Conservation (phyloP, 2,113 vertebrate genomes). For the Pseudonaja textilis region DNA sequence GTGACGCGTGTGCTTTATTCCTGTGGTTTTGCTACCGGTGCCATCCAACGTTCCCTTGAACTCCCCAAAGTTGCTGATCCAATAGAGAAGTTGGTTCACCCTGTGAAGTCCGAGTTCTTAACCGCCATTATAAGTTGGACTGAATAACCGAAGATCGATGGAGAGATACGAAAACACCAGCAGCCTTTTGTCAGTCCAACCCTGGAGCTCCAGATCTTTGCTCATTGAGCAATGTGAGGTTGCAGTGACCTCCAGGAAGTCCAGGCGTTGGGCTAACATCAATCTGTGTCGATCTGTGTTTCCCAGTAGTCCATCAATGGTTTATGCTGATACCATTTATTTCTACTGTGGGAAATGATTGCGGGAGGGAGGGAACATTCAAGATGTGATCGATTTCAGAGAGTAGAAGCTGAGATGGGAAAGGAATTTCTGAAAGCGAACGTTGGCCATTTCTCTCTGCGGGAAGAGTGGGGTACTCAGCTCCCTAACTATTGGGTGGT, state of each 20-base stretch:
- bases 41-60: accelerated
- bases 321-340: accelerated
- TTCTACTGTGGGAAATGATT: background rate
- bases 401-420: background rate
- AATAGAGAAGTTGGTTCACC: background rate
- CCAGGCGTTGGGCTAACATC: accelerated
- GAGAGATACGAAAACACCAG: background rate
- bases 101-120: background rate
- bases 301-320: background rate
- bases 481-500: background rate
- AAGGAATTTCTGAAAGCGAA: accelerated
- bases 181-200: background rate
- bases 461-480: background rate
- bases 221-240: background rate
- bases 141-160: background rate
- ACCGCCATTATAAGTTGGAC: background rate
- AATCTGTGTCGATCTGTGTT: background rate
- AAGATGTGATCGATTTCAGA: background rate
- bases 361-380: background rate
- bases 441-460: background rate
- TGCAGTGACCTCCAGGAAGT: background rate
- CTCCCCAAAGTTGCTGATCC: accelerated
- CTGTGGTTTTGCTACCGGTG: background rate
- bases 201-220: background rate
- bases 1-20: accelerated